Conservation (phyloP, 1,140 invertebrate genomes). For the Leptinotarsa undecemlineata region DNA sequence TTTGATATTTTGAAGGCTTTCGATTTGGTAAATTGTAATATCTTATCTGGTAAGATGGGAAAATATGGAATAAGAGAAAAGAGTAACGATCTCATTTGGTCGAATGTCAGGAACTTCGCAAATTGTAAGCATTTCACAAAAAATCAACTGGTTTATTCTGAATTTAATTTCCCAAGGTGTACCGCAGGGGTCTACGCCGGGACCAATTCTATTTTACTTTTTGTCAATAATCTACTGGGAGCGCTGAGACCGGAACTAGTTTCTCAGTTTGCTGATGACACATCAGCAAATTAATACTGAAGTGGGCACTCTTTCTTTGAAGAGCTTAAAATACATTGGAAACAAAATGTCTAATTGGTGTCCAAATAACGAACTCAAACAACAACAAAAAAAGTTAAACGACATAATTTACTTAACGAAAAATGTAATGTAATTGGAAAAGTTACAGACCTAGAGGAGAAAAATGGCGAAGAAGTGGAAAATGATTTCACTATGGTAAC, state of each 20-base stretch:
- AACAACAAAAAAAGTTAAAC: too few relatives aligned
- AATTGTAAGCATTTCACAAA: slow-evolving; percentile 13
- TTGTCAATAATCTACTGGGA: neutral
- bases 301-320: neutral
- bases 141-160: neutral
- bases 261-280: neutral
- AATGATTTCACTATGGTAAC: too few relatives aligned
- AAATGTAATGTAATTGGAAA: too few relatives aligned
- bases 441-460: too few relatives aligned
- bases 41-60: neutral
- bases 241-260: neutral
- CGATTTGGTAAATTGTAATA: neutral
- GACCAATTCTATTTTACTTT: neutral
- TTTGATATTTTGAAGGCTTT: neutral
- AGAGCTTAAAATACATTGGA: neutral
- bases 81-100: slow-evolving; percentile 4
- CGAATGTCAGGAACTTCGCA: neutral
- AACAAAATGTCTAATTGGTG: neutral
- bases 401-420: too few relatives aligned
- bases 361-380: neutral
- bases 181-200: neutral
- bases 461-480: too few relatives aligned
- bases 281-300: neutral
- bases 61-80: slow-evolving; percentile 11
- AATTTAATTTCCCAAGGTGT: neutral